phyloP scores from a whole-genome alignment of 2,797 vertebrate genomes.

The Tiaroga cobitis region DNA sequence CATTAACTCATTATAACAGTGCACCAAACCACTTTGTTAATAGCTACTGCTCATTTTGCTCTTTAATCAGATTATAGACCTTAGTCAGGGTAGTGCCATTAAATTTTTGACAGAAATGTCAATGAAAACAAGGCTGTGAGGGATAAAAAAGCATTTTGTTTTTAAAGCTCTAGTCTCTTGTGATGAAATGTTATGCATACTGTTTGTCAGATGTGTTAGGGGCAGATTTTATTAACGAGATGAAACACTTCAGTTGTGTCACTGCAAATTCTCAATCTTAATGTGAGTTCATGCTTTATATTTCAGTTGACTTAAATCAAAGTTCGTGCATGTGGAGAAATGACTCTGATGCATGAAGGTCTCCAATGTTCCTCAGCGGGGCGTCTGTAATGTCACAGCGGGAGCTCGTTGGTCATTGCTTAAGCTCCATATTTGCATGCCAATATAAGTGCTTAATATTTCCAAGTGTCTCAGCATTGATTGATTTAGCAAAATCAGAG shows the following conservation, averaged over 20 bases:
- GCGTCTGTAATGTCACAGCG: neutral
- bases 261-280: conserved; percentile 28
- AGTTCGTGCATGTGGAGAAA: conserved; percentile 35
- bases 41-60: too few species aligned
- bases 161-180: neutral
- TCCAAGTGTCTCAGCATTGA: conserved; percentile 49
- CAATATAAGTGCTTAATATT: conserved; percentile 27
- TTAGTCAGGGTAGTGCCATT: neutral
- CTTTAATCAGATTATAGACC: neutral
- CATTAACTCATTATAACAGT: too few species aligned
- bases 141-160: neutral
- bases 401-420: conserved; percentile 1
- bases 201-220: neutral
- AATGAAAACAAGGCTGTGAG: neutral
- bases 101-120: neutral
- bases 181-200: conserved; percentile 22
- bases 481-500: conserved; percentile 48
- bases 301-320: conserved; percentile 42
- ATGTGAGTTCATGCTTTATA: conserved; percentile 13
- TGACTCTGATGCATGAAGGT: conserved; percentile 20
- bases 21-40: neutral
- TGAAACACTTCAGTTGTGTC: conserved; percentile 15
- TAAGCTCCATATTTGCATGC: conserved; percentile 26
- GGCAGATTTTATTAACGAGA: conserved; percentile 28
- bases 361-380: conserved; percentile 30